Percentiles rank a stretch among this genome's conserved stretches.
phyloP scores from a whole-genome alignment of 2,797 vertebrate genomes.

The Enteromius treurensis region DNA sequence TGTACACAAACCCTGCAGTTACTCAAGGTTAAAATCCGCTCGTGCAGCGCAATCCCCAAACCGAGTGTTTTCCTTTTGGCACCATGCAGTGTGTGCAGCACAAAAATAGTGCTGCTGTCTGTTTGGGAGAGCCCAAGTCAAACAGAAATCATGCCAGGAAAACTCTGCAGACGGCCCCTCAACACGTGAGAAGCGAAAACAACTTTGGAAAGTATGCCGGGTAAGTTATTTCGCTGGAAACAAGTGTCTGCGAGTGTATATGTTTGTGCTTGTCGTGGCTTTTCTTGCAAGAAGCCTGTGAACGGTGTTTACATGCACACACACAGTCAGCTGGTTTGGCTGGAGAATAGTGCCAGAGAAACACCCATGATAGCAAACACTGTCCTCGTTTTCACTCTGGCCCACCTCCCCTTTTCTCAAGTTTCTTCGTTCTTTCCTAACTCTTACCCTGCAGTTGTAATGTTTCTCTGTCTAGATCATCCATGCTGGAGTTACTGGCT shows the following conservation, averaged over 20 bases:
- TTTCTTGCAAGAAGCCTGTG: conserved; percentile 56
- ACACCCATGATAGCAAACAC: conserved; percentile 49
- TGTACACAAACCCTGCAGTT: conserved; percentile 21
- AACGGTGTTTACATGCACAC: conserved; percentile 61
- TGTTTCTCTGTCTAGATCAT: background rate
- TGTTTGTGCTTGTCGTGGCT: conserved; percentile 28
- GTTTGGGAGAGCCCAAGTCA: conserved; percentile 29
- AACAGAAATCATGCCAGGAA: conserved; percentile 45
- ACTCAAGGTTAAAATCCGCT: conserved; percentile 45
- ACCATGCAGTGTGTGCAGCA: background rate
- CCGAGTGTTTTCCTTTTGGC: conserved; percentile 44
- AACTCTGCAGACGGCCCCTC: background rate
- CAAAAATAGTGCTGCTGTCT: conserved; percentile 46
- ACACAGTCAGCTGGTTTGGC: conserved; percentile 61
- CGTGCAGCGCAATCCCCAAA: conserved; percentile 18
- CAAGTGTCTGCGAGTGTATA: conserved; percentile 1
- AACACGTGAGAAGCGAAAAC: conserved; percentile 34
- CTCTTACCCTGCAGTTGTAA: background rate
- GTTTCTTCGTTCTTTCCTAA: conserved; percentile 14
- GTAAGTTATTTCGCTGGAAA: background rate
- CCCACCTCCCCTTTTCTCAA: background rate
- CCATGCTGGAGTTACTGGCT: background rate
- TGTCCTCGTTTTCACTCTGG: conserved; percentile 29
- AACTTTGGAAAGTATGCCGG: conserved; percentile 12
- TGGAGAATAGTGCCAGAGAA: conserved; percentile 52